phyloP scores from a whole-genome alignment of 2,888 invertebrate species.

The Chaetogeoica ovagalla region DNA sequence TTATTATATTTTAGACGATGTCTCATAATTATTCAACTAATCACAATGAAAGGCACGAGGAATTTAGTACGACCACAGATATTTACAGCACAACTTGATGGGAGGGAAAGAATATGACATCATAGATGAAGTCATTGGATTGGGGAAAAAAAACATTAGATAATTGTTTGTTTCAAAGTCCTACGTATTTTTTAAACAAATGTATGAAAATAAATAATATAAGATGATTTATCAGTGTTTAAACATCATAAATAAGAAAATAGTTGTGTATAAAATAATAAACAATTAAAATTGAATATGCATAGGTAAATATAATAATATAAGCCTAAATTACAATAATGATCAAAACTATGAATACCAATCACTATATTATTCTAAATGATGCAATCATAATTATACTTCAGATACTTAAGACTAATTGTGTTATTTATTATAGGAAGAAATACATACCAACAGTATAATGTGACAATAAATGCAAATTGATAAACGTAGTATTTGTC shows the following conservation, averaged over 20 bases:
- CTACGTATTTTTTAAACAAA: conserved; percentile 3
- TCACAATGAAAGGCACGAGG: conserved; percentile 33
- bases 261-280: neutral
- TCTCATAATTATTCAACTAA: conserved; percentile 35
- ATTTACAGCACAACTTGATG: conserved; percentile 28
- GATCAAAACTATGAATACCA: neutral
- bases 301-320: neutral
- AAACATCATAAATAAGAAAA: neutral
- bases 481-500: neutral
- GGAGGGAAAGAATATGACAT: conserved; percentile 34
- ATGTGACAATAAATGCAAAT: neutral
- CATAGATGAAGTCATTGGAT: conserved; percentile 50
- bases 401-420: neutral
- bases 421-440: neutral
- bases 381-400: neutral
- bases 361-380: neutral
- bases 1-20: conserved; percentile 40
- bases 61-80: conserved; percentile 42
- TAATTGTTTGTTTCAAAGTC: conserved; percentile 19
- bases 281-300: neutral
- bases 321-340: neutral
- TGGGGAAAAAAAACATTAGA: conserved; percentile 27
- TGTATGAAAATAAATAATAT: conserved; percentile 11
- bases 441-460: conserved; percentile 22
- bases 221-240: neutral